A percentile compares a stretch with the other conserved stretches of the same genome.
phyloP scores from a whole-genome alignment of 2,113 vertebrate genomes.

The Cyrtonyx montezumae region DNA sequence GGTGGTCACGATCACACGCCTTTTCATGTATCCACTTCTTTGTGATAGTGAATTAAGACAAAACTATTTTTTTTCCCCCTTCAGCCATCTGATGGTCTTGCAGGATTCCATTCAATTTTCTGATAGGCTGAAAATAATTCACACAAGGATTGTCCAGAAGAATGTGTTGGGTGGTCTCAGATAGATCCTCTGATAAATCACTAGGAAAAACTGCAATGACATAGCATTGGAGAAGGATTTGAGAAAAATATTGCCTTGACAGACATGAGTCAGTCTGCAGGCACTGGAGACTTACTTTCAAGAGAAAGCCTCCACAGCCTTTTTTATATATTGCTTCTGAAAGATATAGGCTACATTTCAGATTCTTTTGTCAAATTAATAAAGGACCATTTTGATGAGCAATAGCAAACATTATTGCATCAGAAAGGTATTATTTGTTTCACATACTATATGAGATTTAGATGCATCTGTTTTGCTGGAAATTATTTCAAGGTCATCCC shows the following conservation, averaged over 20 bases:
- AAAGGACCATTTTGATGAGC: neutral
- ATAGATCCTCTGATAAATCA: neutral
- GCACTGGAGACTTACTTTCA: neutral
- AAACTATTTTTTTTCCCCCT: neutral
- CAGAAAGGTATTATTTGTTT: neutral
- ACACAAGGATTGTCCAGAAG: neutral
- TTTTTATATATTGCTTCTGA: neutral
- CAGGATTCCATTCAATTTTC: neutral
- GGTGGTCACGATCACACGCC: neutral
- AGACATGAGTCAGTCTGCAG: neutral
- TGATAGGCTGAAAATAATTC: neutral
- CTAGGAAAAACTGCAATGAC: neutral
- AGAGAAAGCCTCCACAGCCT: neutral
- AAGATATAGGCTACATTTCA: neutral
- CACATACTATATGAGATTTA: neutral
- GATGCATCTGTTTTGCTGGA: neutral
- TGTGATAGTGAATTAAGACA: neutral
- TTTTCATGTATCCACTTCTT: neutral
- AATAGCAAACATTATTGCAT: rapidly evolving
- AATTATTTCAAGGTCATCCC: neutral
- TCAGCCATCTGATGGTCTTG: neutral
- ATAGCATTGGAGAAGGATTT: neutral
- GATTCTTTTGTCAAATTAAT: neutral
- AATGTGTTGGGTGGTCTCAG: neutral
- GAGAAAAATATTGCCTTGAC: neutral